Percentiles rank a stretch among this genome's conserved stretches.
Conservation (phyloP, 2,113 vertebrate genomes). For the Oreochromis spilurus region DNA sequence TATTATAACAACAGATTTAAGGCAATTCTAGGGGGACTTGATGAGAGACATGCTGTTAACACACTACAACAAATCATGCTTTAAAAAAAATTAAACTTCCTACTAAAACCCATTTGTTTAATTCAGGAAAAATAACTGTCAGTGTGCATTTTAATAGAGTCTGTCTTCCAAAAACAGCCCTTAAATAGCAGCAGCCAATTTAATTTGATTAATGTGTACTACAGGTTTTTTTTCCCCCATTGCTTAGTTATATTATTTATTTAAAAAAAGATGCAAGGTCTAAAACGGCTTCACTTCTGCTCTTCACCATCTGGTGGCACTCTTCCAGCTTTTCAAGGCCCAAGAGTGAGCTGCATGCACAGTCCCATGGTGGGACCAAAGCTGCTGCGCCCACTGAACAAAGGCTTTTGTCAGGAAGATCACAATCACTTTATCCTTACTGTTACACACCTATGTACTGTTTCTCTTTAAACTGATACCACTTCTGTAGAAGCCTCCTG, state of each 20-base stretch:
- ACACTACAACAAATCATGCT: neutral
- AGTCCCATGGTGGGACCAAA: conserved; percentile 29
- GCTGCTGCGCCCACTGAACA: conserved; percentile 58
- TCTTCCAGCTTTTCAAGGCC: conserved; percentile 66
- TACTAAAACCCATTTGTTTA: neutral
- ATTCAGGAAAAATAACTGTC: neutral
- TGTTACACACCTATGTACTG: neutral
- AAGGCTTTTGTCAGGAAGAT: conserved; percentile 57
- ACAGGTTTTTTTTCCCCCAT: neutral
- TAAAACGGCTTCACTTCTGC: conserved; percentile 50
- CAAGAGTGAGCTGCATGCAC: neutral
- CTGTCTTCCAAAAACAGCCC: neutral
- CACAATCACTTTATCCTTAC: conserved; percentile 1
- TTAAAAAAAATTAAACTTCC: neutral
- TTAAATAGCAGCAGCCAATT: neutral
- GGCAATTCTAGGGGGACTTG: neutral
- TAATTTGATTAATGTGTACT: neutral
- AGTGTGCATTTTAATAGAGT: neutral
- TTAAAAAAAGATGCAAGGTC: neutral
- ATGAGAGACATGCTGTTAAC: neutral
- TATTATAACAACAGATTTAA: neutral
- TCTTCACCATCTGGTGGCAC: conserved; percentile 74
- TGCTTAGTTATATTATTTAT: neutral
- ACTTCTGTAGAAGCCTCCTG: neutral
- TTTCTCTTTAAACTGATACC: neutral